Conservation (phyloP, 1,140 invertebrate genomes). For the Ridgeia piscesae region DNA sequence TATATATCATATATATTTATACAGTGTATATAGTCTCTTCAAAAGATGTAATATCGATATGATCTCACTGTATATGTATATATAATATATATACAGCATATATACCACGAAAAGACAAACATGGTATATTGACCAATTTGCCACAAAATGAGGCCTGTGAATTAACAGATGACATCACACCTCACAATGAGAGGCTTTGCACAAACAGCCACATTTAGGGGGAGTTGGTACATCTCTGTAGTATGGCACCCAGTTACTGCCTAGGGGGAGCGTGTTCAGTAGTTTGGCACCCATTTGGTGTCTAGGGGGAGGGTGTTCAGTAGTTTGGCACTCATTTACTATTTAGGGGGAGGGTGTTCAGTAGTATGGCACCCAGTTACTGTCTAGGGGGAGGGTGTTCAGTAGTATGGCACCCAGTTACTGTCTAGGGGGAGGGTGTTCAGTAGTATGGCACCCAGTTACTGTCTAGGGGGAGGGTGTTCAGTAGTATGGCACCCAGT, state of each 20-base stretch:
- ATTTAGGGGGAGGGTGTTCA: conserved; percentile 44
- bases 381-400: conserved; percentile 62
- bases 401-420: conserved; percentile 86
- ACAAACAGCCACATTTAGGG: not conserved
- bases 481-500: conserved; percentile 82
- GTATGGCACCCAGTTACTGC: conserved; percentile 95
- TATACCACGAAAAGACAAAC: not conserved
- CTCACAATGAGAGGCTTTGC: not conserved
- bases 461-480: conserved; percentile 65
- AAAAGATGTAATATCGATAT: too few relatives aligned
- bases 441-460: conserved; percentile 86
- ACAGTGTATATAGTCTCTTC: too few relatives aligned
- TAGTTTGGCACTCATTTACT: conserved; percentile 93
- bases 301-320: conserved; percentile 56
- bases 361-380: conserved; percentile 89
- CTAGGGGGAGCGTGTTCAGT: conserved; percentile 45
- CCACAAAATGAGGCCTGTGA: not conserved
- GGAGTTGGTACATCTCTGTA: not conserved
- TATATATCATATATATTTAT: too few relatives aligned
- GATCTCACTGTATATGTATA: too few relatives aligned
- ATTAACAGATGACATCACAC: not conserved
- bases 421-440: conserved; percentile 65
- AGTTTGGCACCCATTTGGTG: conserved; percentile 92
- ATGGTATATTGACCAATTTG: not conserved
- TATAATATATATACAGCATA: too few relatives aligned